Evolutionary conservation across 2,888 invertebrate species (phyloP).

Genomic region (Amphipyra berbera): DNA sequence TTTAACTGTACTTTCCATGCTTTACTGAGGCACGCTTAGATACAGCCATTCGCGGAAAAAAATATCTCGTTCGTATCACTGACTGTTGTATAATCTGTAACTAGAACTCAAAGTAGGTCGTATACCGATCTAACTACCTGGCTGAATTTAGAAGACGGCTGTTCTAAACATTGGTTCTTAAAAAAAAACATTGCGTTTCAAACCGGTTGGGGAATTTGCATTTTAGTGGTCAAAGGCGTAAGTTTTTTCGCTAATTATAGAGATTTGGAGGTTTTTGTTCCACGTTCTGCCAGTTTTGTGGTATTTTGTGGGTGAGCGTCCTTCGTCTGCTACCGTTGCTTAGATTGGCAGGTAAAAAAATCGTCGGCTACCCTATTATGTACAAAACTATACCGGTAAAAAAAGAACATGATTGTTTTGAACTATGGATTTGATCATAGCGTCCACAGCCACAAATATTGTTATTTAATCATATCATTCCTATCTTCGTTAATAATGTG

Average conservation of each 20-base stretch:
- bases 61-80: slow-evolving; percentile 63
- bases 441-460: too few species aligned
- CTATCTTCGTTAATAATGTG: too few species aligned
- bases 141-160: slow-evolving; percentile 59
- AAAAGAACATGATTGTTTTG: too few species aligned
- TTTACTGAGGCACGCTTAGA: slow-evolving; percentile 73
- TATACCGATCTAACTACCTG: slow-evolving; percentile 61
- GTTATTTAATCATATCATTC: too few species aligned
- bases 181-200: slow-evolving; percentile 46
- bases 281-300: slow-evolving; percentile 34
- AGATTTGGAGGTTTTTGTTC: slow-evolving; percentile 45
- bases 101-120: slow-evolving; percentile 71
- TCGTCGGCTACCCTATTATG: slow-evolving; percentile 3
- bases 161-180: slow-evolving; percentile 47
- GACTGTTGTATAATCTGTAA: slow-evolving; percentile 63
- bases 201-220: slow-evolving; percentile 58
- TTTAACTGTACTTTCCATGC: slow-evolving; percentile 86
- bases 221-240: slow-evolving; percentile 49
- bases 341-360: slow-evolving; percentile 32
- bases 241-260: slow-evolving; percentile 50
- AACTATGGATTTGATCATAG: too few species aligned
- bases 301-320: slow-evolving; percentile 16
- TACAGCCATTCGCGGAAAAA: slow-evolving; percentile 79
- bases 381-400: neutral
- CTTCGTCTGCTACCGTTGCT: slow-evolving; percentile 13